Conservation (phyloP, 1,140 invertebrate species). For the Chionoecetes opilio region DNA sequence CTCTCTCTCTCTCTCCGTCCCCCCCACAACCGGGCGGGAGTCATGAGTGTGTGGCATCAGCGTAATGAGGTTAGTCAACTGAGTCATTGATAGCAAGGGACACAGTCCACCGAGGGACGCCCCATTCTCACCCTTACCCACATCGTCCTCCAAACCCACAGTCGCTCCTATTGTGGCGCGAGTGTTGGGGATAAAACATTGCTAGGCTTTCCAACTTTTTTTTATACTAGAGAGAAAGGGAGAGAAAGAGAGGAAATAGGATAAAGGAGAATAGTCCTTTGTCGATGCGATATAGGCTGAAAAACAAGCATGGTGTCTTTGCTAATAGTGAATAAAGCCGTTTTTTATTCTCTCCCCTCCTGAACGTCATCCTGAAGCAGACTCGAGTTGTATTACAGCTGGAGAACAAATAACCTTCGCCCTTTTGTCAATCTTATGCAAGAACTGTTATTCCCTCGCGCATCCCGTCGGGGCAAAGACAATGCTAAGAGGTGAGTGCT, state of each 20-base stretch:
- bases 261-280: neutral
- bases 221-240: constrained; percentile 42
- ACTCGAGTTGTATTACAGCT: neutral
- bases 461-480: neutral
- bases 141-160: neutral
- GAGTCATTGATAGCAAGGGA: neutral
- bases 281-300: neutral
- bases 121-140: neutral
- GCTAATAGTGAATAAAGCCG: neutral
- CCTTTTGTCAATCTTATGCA: neutral
- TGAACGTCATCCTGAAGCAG: neutral
- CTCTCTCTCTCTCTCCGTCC: too few species aligned
- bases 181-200: neutral
- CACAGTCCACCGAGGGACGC: neutral
- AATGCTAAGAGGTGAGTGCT: neutral
- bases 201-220: neutral
- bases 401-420: neutral
- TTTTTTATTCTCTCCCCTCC: too few species aligned
- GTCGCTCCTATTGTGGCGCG: neutral
- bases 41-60: too few species aligned
- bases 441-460: neutral
- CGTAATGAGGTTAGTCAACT: neutral
- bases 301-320: neutral
- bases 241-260: constrained; percentile 3
- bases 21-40: too few species aligned